Base-by-base conservation (phyloP, 2,888 invertebrate genomes). In the Biston stratarius region DNA sequence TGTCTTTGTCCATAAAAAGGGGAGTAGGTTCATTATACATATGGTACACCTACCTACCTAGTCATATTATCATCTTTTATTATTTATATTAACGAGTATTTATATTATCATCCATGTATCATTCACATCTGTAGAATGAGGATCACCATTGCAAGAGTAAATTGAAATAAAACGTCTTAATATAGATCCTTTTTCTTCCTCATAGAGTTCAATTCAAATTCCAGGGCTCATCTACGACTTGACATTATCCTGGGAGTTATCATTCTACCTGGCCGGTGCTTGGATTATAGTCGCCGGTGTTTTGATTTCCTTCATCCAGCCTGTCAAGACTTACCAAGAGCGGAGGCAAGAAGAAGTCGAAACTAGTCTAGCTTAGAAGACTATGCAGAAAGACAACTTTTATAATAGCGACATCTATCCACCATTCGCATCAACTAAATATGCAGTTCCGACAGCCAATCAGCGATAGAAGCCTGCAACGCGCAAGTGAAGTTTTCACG, bases 231-330 rank as follows among this genome's bases (percentile, higher is more conserved):
- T 94, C 33, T 94, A 95, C 84, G 97, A 97, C 81, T 75, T 96
- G 57, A 97, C 97, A 5, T 90, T 94, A 0, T 94, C 94, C 9
- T 98, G 98, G 96, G 96, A 97, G 78, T 92, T 96, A 75, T 96
- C 97, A 0, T 98, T 98, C 88, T 96, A 96, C 83, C 94, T 96
- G 76, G 96, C 97, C 24, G 97, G 97, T 2, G 94, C 96, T 15
- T 97, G 97, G 95, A 97, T 98, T 66, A 91, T 97, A 24, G 84
- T 98, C 11, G 95, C 98, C 6, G 98, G 98, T n/a, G 77, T 96
- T 0, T 88, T 96, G 1, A 95, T 96, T 57, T 94, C 95, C 0
- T 87, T 96, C 57, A 96, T 96, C 64, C 96, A 96, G 0, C 95
- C 94, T 47, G 94, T 96, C 5, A 95, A 90, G 74, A 94, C 95